Percentiles rank a stretch among this genome's conserved stretches.
Conservation (phyloP, 2,888 invertebrate genomes). For the Lamellibrachia satsuma region DNA sequence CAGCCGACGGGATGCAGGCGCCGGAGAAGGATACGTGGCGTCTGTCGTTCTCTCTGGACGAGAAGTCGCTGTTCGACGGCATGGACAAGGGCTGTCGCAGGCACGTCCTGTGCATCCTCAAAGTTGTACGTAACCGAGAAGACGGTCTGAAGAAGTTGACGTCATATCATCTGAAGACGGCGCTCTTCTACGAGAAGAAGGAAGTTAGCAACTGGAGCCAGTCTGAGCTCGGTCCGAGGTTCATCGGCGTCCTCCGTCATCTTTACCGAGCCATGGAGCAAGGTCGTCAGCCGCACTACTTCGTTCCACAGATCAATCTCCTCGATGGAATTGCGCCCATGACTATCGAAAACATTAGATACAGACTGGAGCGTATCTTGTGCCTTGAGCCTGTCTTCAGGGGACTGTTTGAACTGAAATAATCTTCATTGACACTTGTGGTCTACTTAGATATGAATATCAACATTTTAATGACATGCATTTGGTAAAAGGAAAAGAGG, state of each 20-base stretch:
- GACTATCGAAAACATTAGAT: neutral
- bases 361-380: neutral
- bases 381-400: neutral
- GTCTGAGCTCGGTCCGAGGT: slow-evolving; percentile 11
- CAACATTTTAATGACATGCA: too few species aligned
- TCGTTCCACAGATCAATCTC: neutral
- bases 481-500: too few species aligned
- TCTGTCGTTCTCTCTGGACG: slow-evolving; percentile 30
- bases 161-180: slow-evolving; percentile 26
- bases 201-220: neutral
- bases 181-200: slow-evolving; percentile 23
- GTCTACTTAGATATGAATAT: too few species aligned
- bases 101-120: slow-evolving; percentile 30
- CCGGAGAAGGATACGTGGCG: slow-evolving; percentile 26
- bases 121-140: slow-evolving; percentile 26
- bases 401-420: slow-evolving; percentile 6
- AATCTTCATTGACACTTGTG: too few species aligned
- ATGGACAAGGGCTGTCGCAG: slow-evolving; percentile 33
- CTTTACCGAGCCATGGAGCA: neutral
- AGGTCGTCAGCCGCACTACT: neutral
- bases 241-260: neutral
- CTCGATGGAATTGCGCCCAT: neutral
- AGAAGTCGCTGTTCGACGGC: slow-evolving; percentile 32
- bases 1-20: neutral
- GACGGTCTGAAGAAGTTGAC: slow-evolving; percentile 19